Evolutionary conservation across 64 coral and sea anemone genomes (phyloP).

Genomic region (Acropora yongei): DNA sequence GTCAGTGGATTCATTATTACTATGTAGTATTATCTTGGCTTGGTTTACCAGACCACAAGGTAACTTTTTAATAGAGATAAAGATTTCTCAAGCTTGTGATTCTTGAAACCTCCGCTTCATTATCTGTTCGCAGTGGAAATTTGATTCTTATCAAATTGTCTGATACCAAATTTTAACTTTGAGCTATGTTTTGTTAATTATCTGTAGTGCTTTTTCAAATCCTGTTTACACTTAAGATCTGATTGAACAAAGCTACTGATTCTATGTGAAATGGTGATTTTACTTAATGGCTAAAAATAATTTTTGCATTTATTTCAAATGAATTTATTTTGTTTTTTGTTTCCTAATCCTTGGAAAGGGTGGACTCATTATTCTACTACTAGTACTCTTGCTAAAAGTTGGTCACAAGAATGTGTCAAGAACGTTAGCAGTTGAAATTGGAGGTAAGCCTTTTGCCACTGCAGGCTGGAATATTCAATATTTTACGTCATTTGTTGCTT

Average conservation of each 20-base stretch:
- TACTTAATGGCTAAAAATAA: not conserved
- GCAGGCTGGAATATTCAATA: not conserved
- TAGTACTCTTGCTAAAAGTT: conserved; percentile 85
- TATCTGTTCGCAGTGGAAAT: too few species aligned
- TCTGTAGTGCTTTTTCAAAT: too few species aligned
- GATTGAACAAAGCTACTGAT: too few species aligned
- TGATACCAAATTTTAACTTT: not conserved
- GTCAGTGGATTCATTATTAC: conserved; percentile 85
- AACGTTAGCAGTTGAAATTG: conserved; percentile 97
- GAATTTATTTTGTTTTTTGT: not conserved
- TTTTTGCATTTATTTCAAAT: not conserved
- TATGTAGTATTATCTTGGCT: conserved; percentile 80
- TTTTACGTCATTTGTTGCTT: not conserved
- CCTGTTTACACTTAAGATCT: too few species aligned
- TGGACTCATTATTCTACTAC: conserved; percentile 82
- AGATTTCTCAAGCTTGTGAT: not conserved
- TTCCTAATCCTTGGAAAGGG: conserved; percentile 64
- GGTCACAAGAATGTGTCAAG: conserved; percentile 94
- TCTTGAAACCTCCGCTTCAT: too few species aligned
- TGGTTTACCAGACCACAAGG: conserved; percentile 97
- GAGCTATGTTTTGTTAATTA: too few species aligned
- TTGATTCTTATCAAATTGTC: too few species aligned
- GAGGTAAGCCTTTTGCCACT: conserved; percentile 61
- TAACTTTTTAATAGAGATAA: conserved; percentile 31
- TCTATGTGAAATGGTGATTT: too few species aligned